These are phyloP conservation scores for Capitella teleta DNA, from an alignment of 1,140 invertebrate genomes.

Conservation along the genomic window DNA sequence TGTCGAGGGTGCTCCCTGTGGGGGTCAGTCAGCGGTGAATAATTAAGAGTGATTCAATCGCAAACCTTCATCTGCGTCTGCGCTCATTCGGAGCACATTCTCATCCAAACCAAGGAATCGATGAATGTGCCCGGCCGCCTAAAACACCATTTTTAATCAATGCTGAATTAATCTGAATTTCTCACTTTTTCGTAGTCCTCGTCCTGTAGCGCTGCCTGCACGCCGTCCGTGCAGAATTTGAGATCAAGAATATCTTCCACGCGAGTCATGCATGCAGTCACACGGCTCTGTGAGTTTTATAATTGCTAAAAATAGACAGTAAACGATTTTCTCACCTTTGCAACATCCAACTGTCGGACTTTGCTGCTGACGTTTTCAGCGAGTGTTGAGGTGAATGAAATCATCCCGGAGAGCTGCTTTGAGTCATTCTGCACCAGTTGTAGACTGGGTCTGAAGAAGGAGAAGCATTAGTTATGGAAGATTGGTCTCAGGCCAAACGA, in stretches of 20 bases:
- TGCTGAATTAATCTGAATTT: neutral
- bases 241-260: conserved; percentile 94
- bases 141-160: neutral
- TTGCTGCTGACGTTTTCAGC: conserved; percentile 92
- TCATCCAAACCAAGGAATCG: conserved; percentile 92
- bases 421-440: conserved; percentile 58
- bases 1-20: conserved; percentile 57
- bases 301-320: neutral
- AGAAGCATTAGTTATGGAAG: no score
- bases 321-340: conserved; percentile 54
- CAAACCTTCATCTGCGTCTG: conserved; percentile 56
- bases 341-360: conserved; percentile 85
- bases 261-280: conserved; percentile 84
- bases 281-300: conserved; percentile 56
- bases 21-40: neutral
- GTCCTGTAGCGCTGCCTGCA: conserved; percentile 77
- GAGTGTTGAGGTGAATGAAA: conserved; percentile 66
- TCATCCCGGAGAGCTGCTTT: conserved; percentile 47
- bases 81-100: conserved; percentile 58
- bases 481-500: no score
- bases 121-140: conserved; percentile 89
- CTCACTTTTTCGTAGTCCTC: conserved; percentile 55
- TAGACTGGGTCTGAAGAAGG: conserved; percentile 50
- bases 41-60: neutral
- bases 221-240: conserved; percentile 88